Evolutionary conservation across 1,140 invertebrate genomes (phyloP), one percentile per base, ranked within the genome.

Genomic region (Dendrolimus punctatus): DNA sequence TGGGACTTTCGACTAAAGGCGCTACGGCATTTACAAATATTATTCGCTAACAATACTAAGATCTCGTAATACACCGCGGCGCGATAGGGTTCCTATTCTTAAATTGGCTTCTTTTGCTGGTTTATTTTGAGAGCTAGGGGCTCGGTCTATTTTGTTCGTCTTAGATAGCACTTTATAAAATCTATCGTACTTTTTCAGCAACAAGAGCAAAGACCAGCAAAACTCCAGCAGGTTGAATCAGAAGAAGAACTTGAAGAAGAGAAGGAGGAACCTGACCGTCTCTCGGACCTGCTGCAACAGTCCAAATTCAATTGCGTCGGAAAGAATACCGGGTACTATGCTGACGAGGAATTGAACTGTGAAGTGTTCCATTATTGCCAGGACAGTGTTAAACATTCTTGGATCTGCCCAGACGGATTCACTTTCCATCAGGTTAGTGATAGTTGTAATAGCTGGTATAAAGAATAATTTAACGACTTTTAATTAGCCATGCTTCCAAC

Each of bases 301-400:
- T 96, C 94, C 50, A 95, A 94, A 75, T 97, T 97, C 79, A 89
- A 91, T 69, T 97, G 95, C 74, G 88, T 89, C 40, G 90, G 90
- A 60, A 94, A 92, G 64, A 93, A 95, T 66, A 95, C 95, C 10
- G 95, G 96, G 9, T 98, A 97, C 85, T 97, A 97, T 73, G 96
- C 96, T 23, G 95, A 97, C 72, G 94, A 96, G 65, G 93, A 93
- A 49, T 90, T 98, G 36, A 91, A 93, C 66, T 98, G 96, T 71
- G 95, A 97, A 79, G 95, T 97, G 0, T 98, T 98, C 91, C 96
- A 98, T 77, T 98, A 97, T 80, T 97, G 96, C 76, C 95, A 96
- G 69, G 95, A 96, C 55, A 95, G 92, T 60, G 94, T 94, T 8
- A 94, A 93, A 67, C 95, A 97, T 74, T 97, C 95, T 0, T 98